phyloP scores from a whole-genome alignment of 1,140 invertebrate species.

The Drosophila hydei region DNA sequence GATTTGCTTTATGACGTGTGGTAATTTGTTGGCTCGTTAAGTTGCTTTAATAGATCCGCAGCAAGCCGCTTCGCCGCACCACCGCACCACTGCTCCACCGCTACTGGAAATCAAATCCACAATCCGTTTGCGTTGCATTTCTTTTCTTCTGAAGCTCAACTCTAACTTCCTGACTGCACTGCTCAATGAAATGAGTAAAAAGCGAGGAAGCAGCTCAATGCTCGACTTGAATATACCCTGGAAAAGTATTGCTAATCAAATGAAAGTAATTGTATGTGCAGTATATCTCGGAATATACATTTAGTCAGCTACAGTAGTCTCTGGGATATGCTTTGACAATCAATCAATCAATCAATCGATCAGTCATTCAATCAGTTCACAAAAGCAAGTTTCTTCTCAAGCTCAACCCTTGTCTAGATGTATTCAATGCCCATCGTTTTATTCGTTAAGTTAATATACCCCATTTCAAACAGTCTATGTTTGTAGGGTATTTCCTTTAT shows the following conservation, averaged over 20 bases:
- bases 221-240: conserved; percentile 10
- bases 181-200: conserved; percentile 51
- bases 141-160: conserved; percentile 32
- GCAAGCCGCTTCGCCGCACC: too few relatives aligned
- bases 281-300: too few relatives aligned
- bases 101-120: neutral
- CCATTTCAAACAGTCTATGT: neutral
- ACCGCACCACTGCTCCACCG: neutral
- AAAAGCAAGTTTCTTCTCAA: neutral
- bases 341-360: too few relatives aligned
- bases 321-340: too few relatives aligned
- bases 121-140: conserved; percentile 37
- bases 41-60: conserved; percentile 63
- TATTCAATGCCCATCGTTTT: neutral
- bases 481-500: conserved; percentile 58
- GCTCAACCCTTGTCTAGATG: neutral
- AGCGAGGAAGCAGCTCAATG: neutral
- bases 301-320: too few relatives aligned
- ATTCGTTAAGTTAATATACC: neutral
- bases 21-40: conserved; percentile 82
- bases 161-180: conserved; percentile 30
- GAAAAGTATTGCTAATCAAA: too few relatives aligned
- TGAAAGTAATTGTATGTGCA: too few relatives aligned
- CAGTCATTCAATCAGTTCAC: neutral
- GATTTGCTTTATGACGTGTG: conserved; percentile 76